Evolutionary conservation across 2,797 vertebrate species (phyloP), one percentile per base, ranked within the genome.

Genomic region (Chelon labrosus): DNA sequence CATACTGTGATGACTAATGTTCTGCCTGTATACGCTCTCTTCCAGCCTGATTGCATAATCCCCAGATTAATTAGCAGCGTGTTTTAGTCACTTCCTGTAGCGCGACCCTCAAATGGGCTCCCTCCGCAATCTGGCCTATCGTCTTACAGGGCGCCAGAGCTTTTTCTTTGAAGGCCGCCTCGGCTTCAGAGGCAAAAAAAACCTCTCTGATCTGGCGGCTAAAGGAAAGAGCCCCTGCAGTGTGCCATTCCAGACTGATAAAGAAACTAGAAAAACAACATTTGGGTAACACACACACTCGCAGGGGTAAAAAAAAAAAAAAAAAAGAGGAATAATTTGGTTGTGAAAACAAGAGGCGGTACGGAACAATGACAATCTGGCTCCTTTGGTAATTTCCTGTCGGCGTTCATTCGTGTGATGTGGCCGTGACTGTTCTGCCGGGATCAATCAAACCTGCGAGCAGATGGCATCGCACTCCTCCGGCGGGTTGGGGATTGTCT

Each of bases 311-410:
- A 54, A 1, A 65, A 52, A 52, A 27, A 3, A 27, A 27, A 76
- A 65, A 72, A 65, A 85, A 76, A 75, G 65, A 77, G 64, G 77
- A 92, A 91, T 88, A 77, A 91, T 90, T 89, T 83, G 84, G 82
- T 80, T 75, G 85, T 75, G 84, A 91, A 89, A 91, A 90, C 85
- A 85, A 84, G 85, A 89, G 84, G 85, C 37, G 59, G 82, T 64
- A 82, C 67, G 77, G 80, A 89, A 90, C 89, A 91, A 88, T 84
- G 87, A 82, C 85, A 90, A 70, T 88, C 90, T 90, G 86, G 84
- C 85, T 89, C 90, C 90, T 90, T 83, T 60, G 89, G 89, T 89
- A 82, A 90, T 91, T 93, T 93, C 87, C 91, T 91, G 88, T 88
- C 76, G 70, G 75, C 73, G 41, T 82, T 87, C 67, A 55, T 85